Percentiles rank a stretch among this genome's conserved stretches.
phyloP scores from a whole-genome alignment of 2,888 invertebrate genomes.

The Eupsilia transversa region DNA sequence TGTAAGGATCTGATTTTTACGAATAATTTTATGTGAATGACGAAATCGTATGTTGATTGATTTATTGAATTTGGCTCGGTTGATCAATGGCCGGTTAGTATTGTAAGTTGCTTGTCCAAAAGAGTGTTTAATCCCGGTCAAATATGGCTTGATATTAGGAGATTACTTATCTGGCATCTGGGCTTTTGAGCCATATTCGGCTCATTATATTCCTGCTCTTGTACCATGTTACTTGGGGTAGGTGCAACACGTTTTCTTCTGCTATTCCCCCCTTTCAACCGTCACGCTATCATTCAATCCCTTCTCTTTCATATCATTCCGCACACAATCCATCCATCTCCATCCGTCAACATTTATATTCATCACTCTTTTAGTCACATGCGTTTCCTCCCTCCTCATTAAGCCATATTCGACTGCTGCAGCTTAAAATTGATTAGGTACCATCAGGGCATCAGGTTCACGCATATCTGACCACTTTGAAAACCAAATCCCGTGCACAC shows the following conservation, averaged over 20 bases:
- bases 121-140: slow-evolving; percentile 7
- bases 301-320: too few relatives aligned
- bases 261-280: too few relatives aligned
- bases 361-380: too few relatives aligned
- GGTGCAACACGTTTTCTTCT: too few relatives aligned
- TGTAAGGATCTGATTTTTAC: slow-evolving; percentile 66
- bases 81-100: slow-evolving; percentile 52
- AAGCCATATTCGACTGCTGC: slow-evolving; percentile 8
- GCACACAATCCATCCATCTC: too few relatives aligned
- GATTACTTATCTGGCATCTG: neutral
- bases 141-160: slow-evolving; percentile 2
- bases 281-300: too few relatives aligned
- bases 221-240: too few relatives aligned
- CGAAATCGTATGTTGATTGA: slow-evolving; percentile 34
- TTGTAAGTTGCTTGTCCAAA: slow-evolving; percentile 56
- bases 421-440: slow-evolving; percentile 20
- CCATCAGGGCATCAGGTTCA: too few relatives aligned
- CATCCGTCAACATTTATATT: too few relatives aligned
- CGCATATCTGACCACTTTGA: too few relatives aligned
- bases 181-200: slow-evolving; percentile 33
- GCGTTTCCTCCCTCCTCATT: too few relatives aligned
- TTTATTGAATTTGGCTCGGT: slow-evolving; percentile 45
- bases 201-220: neutral
- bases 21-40: slow-evolving; percentile 42
- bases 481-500: too few relatives aligned